Base-by-base conservation (phyloP, 2,113 vertebrate genomes). In the Motacilla tschutschensis region DNA sequence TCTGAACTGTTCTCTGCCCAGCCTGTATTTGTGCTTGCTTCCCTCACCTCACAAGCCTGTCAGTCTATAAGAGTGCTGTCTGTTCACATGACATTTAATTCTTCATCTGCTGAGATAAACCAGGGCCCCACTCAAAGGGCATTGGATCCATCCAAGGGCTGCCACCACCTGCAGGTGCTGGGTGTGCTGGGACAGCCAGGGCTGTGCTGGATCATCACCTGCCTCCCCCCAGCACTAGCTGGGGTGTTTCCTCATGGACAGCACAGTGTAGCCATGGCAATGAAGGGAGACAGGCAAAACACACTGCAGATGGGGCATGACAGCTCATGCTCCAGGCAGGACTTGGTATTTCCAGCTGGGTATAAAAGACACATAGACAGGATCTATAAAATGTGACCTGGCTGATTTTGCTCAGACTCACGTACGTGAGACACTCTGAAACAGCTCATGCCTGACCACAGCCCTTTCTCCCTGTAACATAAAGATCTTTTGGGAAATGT, bases 401-500 rank as follows among this genome's bases (percentile, higher is more conserved):
- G 43, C 51, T 41, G 75, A 85, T 90, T 88, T 77, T 76, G 63
- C 66, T 87, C 87, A 20, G 24, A 12, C 55, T 91, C 76, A 21
- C 2, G 25, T 85, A 85, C 2, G 40, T 80, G 88, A 91, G 58
- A 75, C 38, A 7, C 73, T 65, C 72, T 1, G 58, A 46, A 71
- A 43, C 25, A 22, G 48, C 77, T 83, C 71, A 55, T 51, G 41
- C 64, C 57, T 8, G 14, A 38, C 79, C 43, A 2, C 92, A 69
- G 62, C 55, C 75, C 79, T 88, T 91, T 88, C 71, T 91, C 72
- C 40, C 41, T 0, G 0, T 63, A 88, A 64, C 79, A 74, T 44
- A 87, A 93, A 87, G 84, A 57, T 50, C 57, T 82, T 82, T 85
- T 53, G 84, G 88, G 79, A 88, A 85, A 91, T 46, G 46, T 87